Base-by-base conservation (phyloP, 2,797 vertebrate species). In the Sitta carolinensis region DNA sequence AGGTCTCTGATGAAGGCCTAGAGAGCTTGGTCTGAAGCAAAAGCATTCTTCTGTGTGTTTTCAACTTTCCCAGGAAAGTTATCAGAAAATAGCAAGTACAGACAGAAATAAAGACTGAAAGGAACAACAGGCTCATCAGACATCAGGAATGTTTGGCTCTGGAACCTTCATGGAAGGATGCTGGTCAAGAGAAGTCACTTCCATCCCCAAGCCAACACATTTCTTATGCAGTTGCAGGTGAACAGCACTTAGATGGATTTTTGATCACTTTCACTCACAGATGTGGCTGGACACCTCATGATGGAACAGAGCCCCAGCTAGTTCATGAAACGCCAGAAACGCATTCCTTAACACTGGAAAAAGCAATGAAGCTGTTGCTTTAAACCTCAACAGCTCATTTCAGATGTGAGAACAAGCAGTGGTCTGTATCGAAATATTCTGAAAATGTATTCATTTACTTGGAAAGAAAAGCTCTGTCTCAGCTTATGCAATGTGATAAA, bases 161-260 rank as follows among this genome's bases (percentile, higher is more conserved):
- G 9, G 7, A 38, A 21, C 10, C 17, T 17, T 4, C 22, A 19
- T 17, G 15, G 16, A 36, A 54, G 2, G 20, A n/a, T 69, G 15
- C 0, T 75, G n/a, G 20, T 40, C 21, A 13, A 43, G 32, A 68
- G 9, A 4, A 1, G 43, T 16, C 15, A 17, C 7, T 43, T 48
- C 40, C 26, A 58, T 3, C 10, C 7, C 13, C 20, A 18, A 40
- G 11, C 1, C 9, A 70, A 36, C 11, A 2, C 2, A 3, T 63
- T 34, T 62, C 54, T 54, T 40, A 2, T 1, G 5, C 0, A 0
- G 21, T 10, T 1, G 0, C n/a, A 58, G 13, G 15, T 38, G 16
- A 63, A 13, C 6, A 5, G 32, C 1, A 2, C 9, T 54, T 19
- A n/a, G 42, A 9, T 36, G 38, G 22, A 30, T n/a, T 17, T 50